Percentiles rank a stretch among this genome's conserved stretches.
These are phyloP conservation scores for Trichechus manatus DNA, from an alignment of 2,113 vertebrate species.

Conservation along the genomic window DNA sequence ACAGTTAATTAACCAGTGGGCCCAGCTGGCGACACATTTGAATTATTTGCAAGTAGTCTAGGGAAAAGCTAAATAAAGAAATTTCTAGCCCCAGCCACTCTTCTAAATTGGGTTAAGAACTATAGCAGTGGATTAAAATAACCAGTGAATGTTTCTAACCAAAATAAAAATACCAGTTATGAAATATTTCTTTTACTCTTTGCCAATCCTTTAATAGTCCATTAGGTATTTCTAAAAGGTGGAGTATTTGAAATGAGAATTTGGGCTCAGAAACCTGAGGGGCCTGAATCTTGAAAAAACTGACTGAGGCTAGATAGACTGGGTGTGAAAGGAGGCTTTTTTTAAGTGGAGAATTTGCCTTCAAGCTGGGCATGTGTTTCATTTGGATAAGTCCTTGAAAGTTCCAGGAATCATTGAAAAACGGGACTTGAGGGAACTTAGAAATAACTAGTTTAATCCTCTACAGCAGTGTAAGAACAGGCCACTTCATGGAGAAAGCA, in stretches of 20 bases:
- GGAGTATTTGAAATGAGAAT: constrained; percentile 75
- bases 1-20: neutral
- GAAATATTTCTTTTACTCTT: constrained; percentile 74
- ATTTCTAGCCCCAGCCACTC: constrained; percentile 21
- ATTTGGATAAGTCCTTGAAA: constrained; percentile 73
- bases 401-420: constrained; percentile 71
- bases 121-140: constrained; percentile 70
- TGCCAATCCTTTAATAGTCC: constrained; percentile 75
- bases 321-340: constrained; percentile 61
- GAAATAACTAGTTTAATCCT: constrained; percentile 59
- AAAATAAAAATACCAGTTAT: constrained; percentile 76
- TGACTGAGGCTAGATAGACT: constrained; percentile 35
- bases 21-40: constrained; percentile 62
- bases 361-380: constrained; percentile 52
- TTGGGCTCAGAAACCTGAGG: constrained; percentile 52
- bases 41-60: constrained; percentile 69
- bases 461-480: neutral
- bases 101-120: constrained; percentile 68
- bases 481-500: neutral
- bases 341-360: constrained; percentile 50
- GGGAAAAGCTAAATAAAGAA: constrained; percentile 70
- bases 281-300: constrained; percentile 65
- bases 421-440: constrained; percentile 23
- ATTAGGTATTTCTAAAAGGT: constrained; percentile 72
- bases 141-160: constrained; percentile 73